Evolutionary conservation across 2,888 invertebrate genomes (phyloP), one percentile per base, ranked within the genome.

Genomic region (Gari tellinella): DNA sequence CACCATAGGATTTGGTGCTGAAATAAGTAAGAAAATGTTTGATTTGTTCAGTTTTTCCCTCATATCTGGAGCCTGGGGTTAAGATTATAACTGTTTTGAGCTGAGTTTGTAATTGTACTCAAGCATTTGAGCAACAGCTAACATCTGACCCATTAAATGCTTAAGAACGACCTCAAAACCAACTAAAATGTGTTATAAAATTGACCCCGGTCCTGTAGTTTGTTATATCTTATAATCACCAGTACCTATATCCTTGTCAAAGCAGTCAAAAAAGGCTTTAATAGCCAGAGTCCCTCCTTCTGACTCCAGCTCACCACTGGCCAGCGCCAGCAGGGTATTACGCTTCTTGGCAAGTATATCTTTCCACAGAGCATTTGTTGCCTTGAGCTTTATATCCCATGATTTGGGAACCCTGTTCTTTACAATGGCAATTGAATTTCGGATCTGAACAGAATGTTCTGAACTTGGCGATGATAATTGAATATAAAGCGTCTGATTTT

Each of bases 201-300:
- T 31, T 31, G 10, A 10, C 10, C 10, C 31, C 5, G 31, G 31
- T 31, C 31, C 4, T 31, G 31, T 31, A 31, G 31, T 31, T 31
- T 7, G 31, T 10, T 31, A 31, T 31, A 31, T 31, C 31, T 10
- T 31, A 31, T 31, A 31, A 31, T 31, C 31, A 7, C 5, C 31
- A 10, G 4, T 10, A 31, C 31, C 31, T 31, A 31, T 31, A 10
- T 31, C 31, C 31, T 31, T 31, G 43, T 88, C 86, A 68, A 88
- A 84, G 57, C 85, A 87, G 17, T 67, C 64, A 80, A 88, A 84
- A 23, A 88, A 80, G 10, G 76, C 58, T 37, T 75, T 73, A 23
- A 88, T 74, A 3, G 67, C 76, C 14, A 72, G 40, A n/a, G 78
- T 43, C 0, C 87, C 80, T 1, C 86, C 86, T 31, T 88, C 83